These are phyloP conservation scores for Lutraria lutraria DNA, from an alignment of 2,888 invertebrate genomes.

Conservation along the genomic window DNA sequence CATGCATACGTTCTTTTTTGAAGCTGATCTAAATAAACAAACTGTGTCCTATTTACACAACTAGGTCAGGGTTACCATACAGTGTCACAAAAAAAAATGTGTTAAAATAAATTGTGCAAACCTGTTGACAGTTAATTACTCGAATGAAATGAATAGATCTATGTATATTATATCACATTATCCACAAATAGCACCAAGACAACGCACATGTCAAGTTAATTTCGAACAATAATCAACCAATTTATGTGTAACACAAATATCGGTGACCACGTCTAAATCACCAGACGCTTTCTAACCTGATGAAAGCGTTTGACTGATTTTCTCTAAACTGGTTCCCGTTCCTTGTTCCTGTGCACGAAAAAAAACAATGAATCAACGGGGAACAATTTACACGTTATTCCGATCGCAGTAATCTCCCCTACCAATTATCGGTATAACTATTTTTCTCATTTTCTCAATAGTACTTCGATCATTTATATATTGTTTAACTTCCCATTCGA, in stretches of 20 bases:
- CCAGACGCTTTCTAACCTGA: not conserved
- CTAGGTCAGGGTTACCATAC: slow-evolving; percentile 16
- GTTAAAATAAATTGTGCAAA: not conserved
- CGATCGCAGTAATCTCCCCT: not conserved
- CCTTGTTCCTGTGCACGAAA: too few relatives aligned
- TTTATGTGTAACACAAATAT: slow-evolving; percentile 6
- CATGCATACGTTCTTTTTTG: not conserved
- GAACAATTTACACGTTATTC: too few relatives aligned
- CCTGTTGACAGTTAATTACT: not conserved
- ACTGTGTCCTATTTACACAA: not conserved
- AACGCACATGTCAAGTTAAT: not conserved
- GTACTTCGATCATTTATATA: too few relatives aligned
- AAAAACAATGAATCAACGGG: too few relatives aligned
- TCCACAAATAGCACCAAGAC: not conserved
- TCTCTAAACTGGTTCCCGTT: too few relatives aligned
- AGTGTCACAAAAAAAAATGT: not conserved
- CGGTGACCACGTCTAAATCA: slow-evolving; percentile 19
- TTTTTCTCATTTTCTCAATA: not conserved
- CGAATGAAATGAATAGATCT: not conserved
- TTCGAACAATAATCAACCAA: not conserved
- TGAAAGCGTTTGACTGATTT: not conserved
- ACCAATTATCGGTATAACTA: not conserved
- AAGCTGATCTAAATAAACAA: not conserved
- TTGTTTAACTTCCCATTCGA: too few relatives aligned
- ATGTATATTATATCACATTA: not conserved